Evolutionary conservation across 2,888 invertebrate genomes (phyloP), one percentile per base, ranked within the genome.

Genomic region (Volucella zonaria): DNA sequence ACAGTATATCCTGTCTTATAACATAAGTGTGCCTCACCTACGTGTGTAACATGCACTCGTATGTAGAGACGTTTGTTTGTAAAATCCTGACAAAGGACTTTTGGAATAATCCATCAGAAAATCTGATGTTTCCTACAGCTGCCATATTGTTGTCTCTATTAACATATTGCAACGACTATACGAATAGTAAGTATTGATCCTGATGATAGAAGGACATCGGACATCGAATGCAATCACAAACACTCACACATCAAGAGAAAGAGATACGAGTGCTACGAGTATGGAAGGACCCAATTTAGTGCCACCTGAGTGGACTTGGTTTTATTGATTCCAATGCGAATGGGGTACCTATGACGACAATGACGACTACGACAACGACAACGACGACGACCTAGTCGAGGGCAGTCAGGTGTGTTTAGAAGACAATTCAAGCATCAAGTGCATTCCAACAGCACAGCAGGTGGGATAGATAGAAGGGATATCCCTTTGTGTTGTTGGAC

Each of bases 351-450:
- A 31, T 2, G 31, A 31, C 6, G 31, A 31, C 31, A 6, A 6
- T 31, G 31, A 31, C 31, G 43, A 47, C 18, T 1, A 18, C 18
- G 2, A 23, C 3, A 2, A n/a, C 40, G 45, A 54, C 18, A 10
- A 51, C 47, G 14, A 42, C 47, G 31, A 42, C 14, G 62, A 14
- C 56, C 58, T 75, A 74, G 79, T 68, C 68, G 67, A 74, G 64
- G 58, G 66, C 40, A 78, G 49, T 67, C 67, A 71, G 81, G 76
- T 76, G 81, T 71, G 23, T 76, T 58, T 70, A 23, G 56, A 82
- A 66, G 67, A 75, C 70, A 83, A 78, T 78, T 78, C 78, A 79
- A 80, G 75, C 83, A 70, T 75, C 83, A 80, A 83, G 80, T 80
- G 80, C 79, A 62, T 54, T 52, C 61, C 40, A 68, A n/a, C 42